These are phyloP conservation scores for Cydia strobilella DNA, from an alignment of 1,140 invertebrate genomes.

Conservation along the genomic window DNA sequence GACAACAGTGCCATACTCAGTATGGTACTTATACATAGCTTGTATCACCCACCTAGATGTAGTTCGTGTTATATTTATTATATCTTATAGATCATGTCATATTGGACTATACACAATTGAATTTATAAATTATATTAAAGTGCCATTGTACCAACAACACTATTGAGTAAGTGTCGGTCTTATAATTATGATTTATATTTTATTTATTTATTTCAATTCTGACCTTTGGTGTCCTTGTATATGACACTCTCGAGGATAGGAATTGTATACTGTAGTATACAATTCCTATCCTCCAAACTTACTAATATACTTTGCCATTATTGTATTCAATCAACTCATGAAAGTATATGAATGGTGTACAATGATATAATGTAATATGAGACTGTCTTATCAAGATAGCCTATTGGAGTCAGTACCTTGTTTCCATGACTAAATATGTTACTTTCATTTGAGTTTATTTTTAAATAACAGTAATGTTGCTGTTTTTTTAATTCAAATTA, in stretches of 20 bases:
- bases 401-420: slow-evolving; percentile 12
- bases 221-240: background rate
- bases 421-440: slow-evolving; percentile 26
- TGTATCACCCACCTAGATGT: slow-evolving; percentile 17
- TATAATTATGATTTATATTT: background rate
- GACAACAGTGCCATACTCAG: background rate
- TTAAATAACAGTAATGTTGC: slow-evolving; percentile 19
- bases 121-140: slow-evolving; percentile 22
- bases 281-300: background rate
- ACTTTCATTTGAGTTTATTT: slow-evolving; percentile 26
- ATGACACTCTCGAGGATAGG: background rate
- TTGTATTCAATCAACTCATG: background rate
- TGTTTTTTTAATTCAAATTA: slow-evolving; percentile 37
- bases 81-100: slow-evolving; percentile 28
- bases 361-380: background rate
- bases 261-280: background rate
- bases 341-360: background rate
- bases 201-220: background rate
- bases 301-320: background rate
- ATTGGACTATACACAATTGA: slow-evolving; percentile 27
- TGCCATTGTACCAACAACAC: slow-evolving; percentile 8
- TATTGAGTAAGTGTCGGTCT: background rate
- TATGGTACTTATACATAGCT: background rate
- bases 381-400: background rate
- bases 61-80: slow-evolving; percentile 26